Evolutionary conservation across 2,888 invertebrate species (phyloP).

Genomic region (Balanococcus diminutus): DNA sequence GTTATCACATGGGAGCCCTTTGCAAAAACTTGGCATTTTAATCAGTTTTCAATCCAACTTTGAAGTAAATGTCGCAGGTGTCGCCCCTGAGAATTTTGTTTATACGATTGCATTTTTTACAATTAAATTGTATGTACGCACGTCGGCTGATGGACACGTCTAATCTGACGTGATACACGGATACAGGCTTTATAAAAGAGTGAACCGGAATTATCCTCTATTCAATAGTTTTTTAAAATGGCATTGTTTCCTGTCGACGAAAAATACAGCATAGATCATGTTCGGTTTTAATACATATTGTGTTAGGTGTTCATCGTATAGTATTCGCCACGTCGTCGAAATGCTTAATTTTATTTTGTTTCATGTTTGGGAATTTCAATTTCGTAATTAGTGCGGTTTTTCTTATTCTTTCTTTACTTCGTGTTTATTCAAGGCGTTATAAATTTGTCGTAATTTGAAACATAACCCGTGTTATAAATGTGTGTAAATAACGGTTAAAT

Average conservation of each 20-base stretch:
- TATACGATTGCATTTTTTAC: not conserved
- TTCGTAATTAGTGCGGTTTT: not conserved
- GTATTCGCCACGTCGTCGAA: not conserved
- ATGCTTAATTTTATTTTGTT: not conserved
- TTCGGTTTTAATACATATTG: not conserved
- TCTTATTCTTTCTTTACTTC: not conserved
- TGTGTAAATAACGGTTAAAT: slow-evolving; percentile 29
- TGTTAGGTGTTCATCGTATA: not conserved
- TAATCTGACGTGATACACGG: not conserved
- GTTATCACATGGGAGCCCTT: too few relatives aligned
- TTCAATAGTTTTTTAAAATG: slow-evolving; percentile 24
- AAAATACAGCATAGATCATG: not conserved
- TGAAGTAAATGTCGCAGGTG: not conserved
- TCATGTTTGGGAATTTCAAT: slow-evolving; percentile 3
- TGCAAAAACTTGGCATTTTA: too few relatives aligned
- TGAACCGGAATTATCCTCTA: slow-evolving; percentile 39
- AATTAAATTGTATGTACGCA: not conserved
- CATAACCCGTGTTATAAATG: not conserved
- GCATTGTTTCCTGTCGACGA: slow-evolving; percentile 36
- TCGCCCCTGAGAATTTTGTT: not conserved
- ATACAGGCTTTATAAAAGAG: not conserved
- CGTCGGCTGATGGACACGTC: not conserved
- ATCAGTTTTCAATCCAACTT: not conserved
- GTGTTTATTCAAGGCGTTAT: not conserved
- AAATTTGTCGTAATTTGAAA: not conserved